These are phyloP conservation scores for Luffia ferchaultella DNA, from an alignment of 2,888 invertebrate genomes.

Conservation along the genomic window DNA sequence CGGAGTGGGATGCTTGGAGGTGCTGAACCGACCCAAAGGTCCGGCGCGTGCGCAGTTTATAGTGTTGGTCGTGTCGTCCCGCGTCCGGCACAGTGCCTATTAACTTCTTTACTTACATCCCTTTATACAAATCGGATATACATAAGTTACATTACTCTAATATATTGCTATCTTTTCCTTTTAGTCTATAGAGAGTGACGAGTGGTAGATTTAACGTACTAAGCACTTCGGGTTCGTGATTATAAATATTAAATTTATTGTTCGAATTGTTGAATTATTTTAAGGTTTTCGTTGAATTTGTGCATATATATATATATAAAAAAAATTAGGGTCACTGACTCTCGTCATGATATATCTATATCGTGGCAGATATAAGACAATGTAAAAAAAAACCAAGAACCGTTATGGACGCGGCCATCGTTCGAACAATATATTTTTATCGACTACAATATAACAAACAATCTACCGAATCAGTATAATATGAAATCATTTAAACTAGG, in stretches of 20 bases:
- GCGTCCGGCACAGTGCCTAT: conserved; percentile 46
- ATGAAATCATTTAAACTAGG: background rate
- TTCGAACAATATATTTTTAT: too few relatives aligned
- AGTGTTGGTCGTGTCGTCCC: too few relatives aligned
- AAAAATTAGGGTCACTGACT: background rate
- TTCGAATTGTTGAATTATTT: conserved; percentile 15
- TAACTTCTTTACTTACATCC: conserved; percentile 43
- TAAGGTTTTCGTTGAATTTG: conserved; percentile 7
- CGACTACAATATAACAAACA: too few relatives aligned
- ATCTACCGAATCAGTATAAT: background rate
- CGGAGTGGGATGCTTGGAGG: too few relatives aligned
- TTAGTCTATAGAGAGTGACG: conserved; percentile 59
- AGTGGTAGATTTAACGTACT: conserved; percentile 29
- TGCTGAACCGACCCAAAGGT: too few relatives aligned
- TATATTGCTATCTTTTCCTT: conserved; percentile 65
- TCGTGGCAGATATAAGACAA: background rate
- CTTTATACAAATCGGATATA: conserved; percentile 61
- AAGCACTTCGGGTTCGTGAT: conserved; percentile 27
- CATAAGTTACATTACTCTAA: conserved; percentile 55
- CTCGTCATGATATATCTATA: background rate
- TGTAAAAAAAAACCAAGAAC: background rate
- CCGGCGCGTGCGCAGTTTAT: too few relatives aligned
- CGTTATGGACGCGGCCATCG: too few relatives aligned
- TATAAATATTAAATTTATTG: conserved; percentile 23
- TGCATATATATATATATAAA: background rate